These are phyloP conservation scores for Dipodomys stephensi DNA, from an alignment of 2,113 vertebrate genomes.

Conservation along the genomic window DNA sequence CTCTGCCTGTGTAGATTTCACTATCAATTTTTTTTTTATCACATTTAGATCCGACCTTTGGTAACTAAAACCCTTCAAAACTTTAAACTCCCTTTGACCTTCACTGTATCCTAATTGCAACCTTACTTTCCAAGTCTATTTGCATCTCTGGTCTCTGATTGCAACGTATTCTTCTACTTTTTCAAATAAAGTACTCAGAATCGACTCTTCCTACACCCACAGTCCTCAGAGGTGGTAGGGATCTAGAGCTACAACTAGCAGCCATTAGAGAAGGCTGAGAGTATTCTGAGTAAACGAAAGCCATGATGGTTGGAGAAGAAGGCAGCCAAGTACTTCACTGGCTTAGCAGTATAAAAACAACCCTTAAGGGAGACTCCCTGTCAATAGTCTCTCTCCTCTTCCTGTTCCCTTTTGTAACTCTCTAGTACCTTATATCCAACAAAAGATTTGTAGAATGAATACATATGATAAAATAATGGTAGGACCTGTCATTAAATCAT, in stretches of 20 bases:
- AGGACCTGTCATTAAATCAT: not conserved
- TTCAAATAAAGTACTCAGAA: slow-evolving; percentile 16
- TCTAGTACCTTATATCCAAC: not conserved
- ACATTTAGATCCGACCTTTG: slow-evolving; percentile 15
- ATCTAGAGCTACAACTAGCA: not conserved
- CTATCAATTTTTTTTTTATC: not conserved
- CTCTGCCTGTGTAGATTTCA: not conserved
- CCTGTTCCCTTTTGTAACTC: not conserved
- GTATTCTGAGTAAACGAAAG: too few relatives aligned
- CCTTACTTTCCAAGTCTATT: not conserved
- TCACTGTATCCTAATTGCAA: not conserved
- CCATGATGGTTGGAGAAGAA: accelerated
- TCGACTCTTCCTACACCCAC: not conserved
- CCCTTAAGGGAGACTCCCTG: not conserved
- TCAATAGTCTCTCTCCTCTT: too few relatives aligned
- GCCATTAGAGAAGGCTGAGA: not conserved
- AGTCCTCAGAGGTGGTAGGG: not conserved
- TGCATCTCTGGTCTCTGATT: not conserved
- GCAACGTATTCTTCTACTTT: not conserved
- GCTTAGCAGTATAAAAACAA: not conserved
- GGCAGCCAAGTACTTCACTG: not conserved
- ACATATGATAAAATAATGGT: not conserved
- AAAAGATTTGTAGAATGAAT: not conserved
- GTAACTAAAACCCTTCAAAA: not conserved
- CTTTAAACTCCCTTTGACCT: not conserved